Evolutionary conservation across 1,140 invertebrate species (phyloP).

Genomic region (Drosophila micromelanica): DNA sequence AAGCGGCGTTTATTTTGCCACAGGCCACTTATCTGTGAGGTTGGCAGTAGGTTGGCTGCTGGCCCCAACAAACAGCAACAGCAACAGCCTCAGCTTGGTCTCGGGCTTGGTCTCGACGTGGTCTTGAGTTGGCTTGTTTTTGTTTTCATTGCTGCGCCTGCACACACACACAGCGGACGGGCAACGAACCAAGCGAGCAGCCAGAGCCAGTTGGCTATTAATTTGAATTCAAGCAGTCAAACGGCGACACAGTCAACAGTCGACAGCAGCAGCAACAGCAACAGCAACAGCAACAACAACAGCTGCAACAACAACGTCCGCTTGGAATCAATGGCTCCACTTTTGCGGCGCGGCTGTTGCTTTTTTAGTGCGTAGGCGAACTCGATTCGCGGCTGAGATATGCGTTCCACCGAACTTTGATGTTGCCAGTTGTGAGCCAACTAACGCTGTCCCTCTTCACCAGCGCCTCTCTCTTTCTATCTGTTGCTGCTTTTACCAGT

Average conservation of each 20-base stretch:
- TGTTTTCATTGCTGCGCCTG: conserved; percentile 74
- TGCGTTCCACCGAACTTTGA: conserved; percentile 82
- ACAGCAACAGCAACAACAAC: conserved; percentile 22
- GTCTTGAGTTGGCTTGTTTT: conserved; percentile 65
- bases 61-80: conserved; percentile 9
- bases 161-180: conserved; percentile 30
- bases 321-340: conserved; percentile 81
- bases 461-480: not conserved
- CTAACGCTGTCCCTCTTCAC: conserved; percentile 18
- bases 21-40: conserved; percentile 80
- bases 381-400: conserved; percentile 79
- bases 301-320: conserved; percentile 43
- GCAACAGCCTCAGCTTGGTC: conserved; percentile 21
- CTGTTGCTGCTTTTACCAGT: conserved; percentile 50
- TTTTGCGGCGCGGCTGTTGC: conserved; percentile 62
- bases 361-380: conserved; percentile 78
- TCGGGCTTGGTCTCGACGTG: conserved; percentile 43
- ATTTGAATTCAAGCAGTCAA: conserved; percentile 83
- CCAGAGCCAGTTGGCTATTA: conserved; percentile 68
- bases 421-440: conserved; percentile 68
- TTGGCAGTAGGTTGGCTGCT: conserved; percentile 54
- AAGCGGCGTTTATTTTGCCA: conserved; percentile 82
- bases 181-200: conserved; percentile 44
- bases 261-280: conserved; percentile 13
- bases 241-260: conserved; percentile 64